Conservation (phyloP, 1,140 invertebrate genomes). For the Rhagoletis zephyria region DNA sequence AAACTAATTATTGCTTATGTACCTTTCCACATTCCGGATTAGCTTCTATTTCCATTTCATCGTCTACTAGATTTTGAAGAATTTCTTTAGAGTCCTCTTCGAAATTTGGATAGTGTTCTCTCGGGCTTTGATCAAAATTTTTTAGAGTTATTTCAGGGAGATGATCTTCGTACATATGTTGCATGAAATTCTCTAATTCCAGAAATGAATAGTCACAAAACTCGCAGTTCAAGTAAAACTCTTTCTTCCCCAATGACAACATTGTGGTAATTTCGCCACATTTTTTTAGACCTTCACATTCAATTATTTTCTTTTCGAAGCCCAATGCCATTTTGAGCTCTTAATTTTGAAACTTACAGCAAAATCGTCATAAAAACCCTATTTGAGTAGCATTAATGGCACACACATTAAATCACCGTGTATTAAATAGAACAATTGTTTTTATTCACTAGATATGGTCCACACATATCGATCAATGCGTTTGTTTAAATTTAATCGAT, state of each 20-base stretch:
- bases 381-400: no score
- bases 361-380: no score
- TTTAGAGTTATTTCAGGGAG: background rate
- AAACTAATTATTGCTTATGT: background rate
- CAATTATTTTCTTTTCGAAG: background rate
- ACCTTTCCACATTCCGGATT: background rate
- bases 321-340: background rate
- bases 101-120: no score
- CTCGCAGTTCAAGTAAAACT: conserved; percentile 4
- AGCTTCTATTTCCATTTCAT: background rate
- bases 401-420: no score
- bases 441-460: no score
- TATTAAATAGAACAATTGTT: no score
- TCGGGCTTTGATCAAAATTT: background rate
- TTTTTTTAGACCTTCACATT: conserved; percentile 1
- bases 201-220: conserved; percentile 11
- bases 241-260: background rate
- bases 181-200: background rate
- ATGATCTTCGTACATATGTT: background rate
- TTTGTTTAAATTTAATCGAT: no score
- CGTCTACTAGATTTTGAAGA: background rate
- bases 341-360: background rate
- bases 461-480: no score
- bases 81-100: background rate
- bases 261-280: conserved; percentile 24